Base-by-base conservation (phyloP, 2,888 invertebrate species). In the Ennomos fuscantarius region DNA sequence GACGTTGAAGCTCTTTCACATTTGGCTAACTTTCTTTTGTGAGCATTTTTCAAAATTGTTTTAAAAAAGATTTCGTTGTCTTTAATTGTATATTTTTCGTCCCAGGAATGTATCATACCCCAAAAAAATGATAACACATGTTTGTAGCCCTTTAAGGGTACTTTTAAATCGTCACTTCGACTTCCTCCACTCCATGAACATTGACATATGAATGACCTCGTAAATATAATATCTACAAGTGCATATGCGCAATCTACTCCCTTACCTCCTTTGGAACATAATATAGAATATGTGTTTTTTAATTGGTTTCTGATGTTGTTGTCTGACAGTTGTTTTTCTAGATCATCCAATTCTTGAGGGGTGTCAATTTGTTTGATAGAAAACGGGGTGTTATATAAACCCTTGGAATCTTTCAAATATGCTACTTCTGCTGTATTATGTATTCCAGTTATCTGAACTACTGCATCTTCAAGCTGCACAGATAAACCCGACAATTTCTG, bases 381-480 rank as follows among this genome's bases (percentile, higher is more conserved):
- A 37, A 58, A 15, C 15, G 15, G 15, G 3, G 15, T 15, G 3
- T 15, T 2, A 15, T 15, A 15, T 2, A 15, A 15, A 15, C 15
- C 15, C 3, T 47, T 53, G 58, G 53, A 48, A 49, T 58, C 40
- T 58, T 58, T 32, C 44, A 34, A 49, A 47, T 11, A 35, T 43
- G 44, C 15, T 15, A n/a, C 58, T 40, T 48, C 49, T 53, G 49
- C 40, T 58, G 58, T 48, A 15, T 15, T 15, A 15, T 15, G 15
- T 49, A 35, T 34, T 45, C 45, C 53, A 58, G 37, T 10, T 34
- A 53, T 58, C 39, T 58, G 58, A n/a, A 48, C 53, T 39, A 58
- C 58, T 44, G 58, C 48, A 12, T 53, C 43, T 53, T 53, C 58
- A 39, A 58, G 33, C 48, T 58, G 58, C 41, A 57, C 57, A 51